Percentiles rank a stretch among this genome's conserved stretches.
Conservation (phyloP, 1,140 invertebrate genomes). For the Fopius arisanus region DNA sequence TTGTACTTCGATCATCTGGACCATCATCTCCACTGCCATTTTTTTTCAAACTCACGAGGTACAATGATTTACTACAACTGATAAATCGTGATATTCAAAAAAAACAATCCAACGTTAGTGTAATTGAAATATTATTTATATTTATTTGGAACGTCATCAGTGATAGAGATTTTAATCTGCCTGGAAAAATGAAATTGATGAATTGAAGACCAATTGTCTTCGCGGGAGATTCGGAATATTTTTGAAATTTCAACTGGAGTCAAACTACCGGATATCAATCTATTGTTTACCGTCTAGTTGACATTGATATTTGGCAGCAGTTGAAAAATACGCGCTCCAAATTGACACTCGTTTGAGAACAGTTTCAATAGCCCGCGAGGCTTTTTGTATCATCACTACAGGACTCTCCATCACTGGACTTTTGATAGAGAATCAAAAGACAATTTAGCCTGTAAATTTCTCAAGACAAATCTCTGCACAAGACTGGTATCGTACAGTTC, state of each 20-base stretch:
- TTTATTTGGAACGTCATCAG: neutral
- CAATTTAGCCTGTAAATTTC: constrained; percentile 58
- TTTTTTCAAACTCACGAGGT: too few species aligned
- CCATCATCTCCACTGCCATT: too few species aligned
- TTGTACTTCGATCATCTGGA: too few species aligned
- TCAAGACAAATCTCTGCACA: constrained; percentile 50
- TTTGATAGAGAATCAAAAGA: constrained; percentile 38
- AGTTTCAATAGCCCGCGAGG: neutral
- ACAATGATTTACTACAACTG: too few species aligned
- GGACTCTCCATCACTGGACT: neutral
- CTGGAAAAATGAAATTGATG: neutral
- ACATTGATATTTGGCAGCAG: neutral
- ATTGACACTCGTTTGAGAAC: neutral
- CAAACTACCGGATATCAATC: neutral
- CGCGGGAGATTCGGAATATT: neutral
- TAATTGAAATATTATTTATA: neutral
- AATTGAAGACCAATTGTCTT: neutral
- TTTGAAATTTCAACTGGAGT: neutral
- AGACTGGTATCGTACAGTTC: constrained; percentile 51
- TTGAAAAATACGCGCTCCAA: neutral
- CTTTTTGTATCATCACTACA: neutral
- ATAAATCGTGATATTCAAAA: too few species aligned
- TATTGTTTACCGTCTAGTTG: neutral
- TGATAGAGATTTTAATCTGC: neutral
- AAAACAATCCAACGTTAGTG: too few species aligned